A percentile compares a stretch with the other conserved stretches of the same genome.
These are phyloP conservation scores for Cyprinodon diabolis DNA, from an alignment of 2,797 vertebrate species.

Conservation along the genomic window DNA sequence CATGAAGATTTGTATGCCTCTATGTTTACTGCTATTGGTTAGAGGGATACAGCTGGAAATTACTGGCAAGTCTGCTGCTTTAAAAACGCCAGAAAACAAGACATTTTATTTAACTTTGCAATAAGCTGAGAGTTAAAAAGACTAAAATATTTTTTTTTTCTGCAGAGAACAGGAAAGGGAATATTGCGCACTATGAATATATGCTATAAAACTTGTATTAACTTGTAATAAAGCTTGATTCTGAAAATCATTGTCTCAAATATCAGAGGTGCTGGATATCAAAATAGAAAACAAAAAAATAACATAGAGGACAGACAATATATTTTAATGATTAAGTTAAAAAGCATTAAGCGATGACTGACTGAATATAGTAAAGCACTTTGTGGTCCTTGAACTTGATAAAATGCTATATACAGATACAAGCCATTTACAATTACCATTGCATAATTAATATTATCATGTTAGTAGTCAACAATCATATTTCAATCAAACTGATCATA, in stretches of 20 bases:
- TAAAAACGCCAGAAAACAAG: not conserved
- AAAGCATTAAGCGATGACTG: too few species aligned
- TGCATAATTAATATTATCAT: not conserved
- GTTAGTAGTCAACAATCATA: not conserved
- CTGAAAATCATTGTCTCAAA: not conserved
- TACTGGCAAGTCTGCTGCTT: not conserved
- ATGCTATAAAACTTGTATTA: not conserved
- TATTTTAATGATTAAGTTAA: too few species aligned
- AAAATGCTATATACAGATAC: too few species aligned
- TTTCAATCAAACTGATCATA: not conserved
- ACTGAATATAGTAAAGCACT: too few species aligned
- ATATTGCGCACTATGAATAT: not conserved
- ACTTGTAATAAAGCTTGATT: not conserved
- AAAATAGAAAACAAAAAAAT: too few species aligned
- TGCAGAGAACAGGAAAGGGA: too few species aligned
- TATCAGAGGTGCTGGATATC: not conserved
- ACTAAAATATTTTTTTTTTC: too few species aligned
- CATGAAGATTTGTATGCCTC: not conserved
- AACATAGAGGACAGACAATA: too few species aligned
- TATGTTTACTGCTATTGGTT: not conserved
- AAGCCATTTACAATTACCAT: too few species aligned
- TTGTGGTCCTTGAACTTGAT: too few species aligned
- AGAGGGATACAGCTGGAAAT: not conserved
- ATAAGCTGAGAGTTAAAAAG: too few species aligned
- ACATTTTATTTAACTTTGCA: not conserved